Percentiles rank a stretch among this genome's conserved stretches.
phyloP scores from a whole-genome alignment of 2,113 vertebrate genomes.

The Ia io region DNA sequence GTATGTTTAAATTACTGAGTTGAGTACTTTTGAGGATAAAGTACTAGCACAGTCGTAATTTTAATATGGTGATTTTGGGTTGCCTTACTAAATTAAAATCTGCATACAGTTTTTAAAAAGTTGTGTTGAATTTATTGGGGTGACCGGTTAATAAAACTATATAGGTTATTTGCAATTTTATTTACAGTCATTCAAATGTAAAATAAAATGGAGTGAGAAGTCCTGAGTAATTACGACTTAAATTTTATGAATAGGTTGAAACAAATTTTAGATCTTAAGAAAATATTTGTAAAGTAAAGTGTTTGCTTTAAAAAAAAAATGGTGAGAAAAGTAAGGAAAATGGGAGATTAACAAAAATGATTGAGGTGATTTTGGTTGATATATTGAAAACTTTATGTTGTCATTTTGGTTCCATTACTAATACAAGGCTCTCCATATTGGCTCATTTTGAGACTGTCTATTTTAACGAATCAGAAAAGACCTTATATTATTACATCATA shows the following conservation, averaged over 20 bases:
- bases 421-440: neutral
- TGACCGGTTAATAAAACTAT: neutral
- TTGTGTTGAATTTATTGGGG: neutral
- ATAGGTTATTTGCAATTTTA: neutral
- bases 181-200: constrained; percentile 40
- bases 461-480: neutral
- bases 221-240: constrained; percentile 41
- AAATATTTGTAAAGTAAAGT: constrained; percentile 28
- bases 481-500: neutral
- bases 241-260: constrained; percentile 18
- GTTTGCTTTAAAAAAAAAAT: neutral
- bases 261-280: constrained; percentile 31
- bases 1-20: constrained; percentile 43
- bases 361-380: constrained; percentile 6
- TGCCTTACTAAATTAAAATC: neutral
- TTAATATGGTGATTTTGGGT: constrained; percentile 28
- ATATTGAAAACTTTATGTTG: neutral
- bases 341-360: neutral
- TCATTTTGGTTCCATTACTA: constrained; percentile 16
- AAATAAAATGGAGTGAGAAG: constrained; percentile 30
- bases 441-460: constrained; percentile 5
- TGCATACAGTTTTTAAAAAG: neutral
- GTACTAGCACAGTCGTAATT: constrained; percentile 23
- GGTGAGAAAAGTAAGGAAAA: constrained; percentile 30
- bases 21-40: neutral